Conservation (phyloP, 2,888 invertebrate genomes). For the Mellilla xanthometata region DNA sequence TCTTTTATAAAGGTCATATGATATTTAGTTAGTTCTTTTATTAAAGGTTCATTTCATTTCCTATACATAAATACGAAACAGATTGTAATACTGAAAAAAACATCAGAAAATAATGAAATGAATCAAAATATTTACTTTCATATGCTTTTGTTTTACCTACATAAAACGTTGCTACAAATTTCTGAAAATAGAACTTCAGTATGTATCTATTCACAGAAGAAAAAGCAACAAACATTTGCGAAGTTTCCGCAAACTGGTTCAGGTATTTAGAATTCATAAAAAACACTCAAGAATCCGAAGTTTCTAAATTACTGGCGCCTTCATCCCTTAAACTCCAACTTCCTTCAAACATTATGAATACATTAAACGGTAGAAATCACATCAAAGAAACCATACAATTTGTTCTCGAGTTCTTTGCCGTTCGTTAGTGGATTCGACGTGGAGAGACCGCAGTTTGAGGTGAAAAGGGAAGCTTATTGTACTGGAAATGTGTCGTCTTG, state of each 20-base stretch:
- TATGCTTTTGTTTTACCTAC: too few species aligned
- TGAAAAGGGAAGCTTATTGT: conserved; percentile 27
- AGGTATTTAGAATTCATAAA: neutral
- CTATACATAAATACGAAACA: too few species aligned
- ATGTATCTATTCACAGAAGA: too few species aligned
- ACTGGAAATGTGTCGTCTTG: conserved; percentile 31
- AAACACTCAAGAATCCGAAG: conserved; percentile 1
- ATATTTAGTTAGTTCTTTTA: too few species aligned
- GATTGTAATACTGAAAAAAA: too few species aligned
- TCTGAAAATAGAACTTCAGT: too few species aligned
- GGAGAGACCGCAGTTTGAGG: conserved; percentile 24
- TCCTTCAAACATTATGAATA: conserved; percentile 11
- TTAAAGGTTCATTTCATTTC: too few species aligned
- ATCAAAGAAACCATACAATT: conserved; percentile 12
- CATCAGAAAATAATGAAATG: too few species aligned
- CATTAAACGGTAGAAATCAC: conserved; percentile 16
- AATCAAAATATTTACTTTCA: too few species aligned
- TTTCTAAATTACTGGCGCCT: conserved; percentile 1
- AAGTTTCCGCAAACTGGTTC: neutral
- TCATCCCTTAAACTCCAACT: conserved; percentile 1
- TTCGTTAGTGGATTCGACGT: conserved; percentile 23
- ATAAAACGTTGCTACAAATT: too few species aligned
- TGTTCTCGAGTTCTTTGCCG: conserved; percentile 6
- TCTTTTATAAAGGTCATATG: too few species aligned
- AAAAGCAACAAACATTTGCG: too few species aligned